Base-by-base conservation (phyloP, 2,797 vertebrate species). In the Geotrypetes seraphini region DNA sequence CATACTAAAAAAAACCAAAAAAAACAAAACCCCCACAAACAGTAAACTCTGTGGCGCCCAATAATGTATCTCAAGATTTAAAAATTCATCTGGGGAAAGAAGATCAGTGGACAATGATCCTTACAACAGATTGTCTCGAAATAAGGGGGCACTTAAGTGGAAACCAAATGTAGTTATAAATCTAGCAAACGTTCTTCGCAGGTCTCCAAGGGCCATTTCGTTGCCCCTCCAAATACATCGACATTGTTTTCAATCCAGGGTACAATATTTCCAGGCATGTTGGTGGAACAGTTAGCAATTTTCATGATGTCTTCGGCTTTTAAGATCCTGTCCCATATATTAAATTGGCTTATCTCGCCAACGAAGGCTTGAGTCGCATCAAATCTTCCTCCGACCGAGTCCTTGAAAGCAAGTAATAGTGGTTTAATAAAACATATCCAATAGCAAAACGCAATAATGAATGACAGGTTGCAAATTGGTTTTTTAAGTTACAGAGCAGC, bases 351-450 rank as follows among this genome's bases (percentile, higher is more conserved):
- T 75, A 99, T 77, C 66, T 99, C 96, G 22, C 96, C 96, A 25
- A 99, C 92, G 2, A 99, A 99, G 2, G 96, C 96, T 78, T 99
- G 96, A 3, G 93, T 95, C 6, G 96, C 96, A 18, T 99, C 96
- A 10, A 99, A 99, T 37, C 92, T 86, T 31, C 92, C 94, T 16
- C 96, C 96, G 4, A 98, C 89, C 1, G 90, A 82, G 42, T 99
- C 95, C 96, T 99, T 79, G 10, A 45, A 59, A 65, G 67, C 22
- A 26, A 26, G 30, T n/a, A 6, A 2, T 8, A 13, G 58, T 22
- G 50, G 25, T 22, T 8, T 6, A 43, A 10, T 31, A 16, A 7
- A 19, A 22, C 37, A 43, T 34, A 49, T 32, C 25, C 30, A 21
- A 16, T 29, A 31, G 12, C 21, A 34, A 19, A 12, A 28, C 1